phyloP scores from a whole-genome alignment of 2,113 vertebrate species.

The Lophotis ruficrista region DNA sequence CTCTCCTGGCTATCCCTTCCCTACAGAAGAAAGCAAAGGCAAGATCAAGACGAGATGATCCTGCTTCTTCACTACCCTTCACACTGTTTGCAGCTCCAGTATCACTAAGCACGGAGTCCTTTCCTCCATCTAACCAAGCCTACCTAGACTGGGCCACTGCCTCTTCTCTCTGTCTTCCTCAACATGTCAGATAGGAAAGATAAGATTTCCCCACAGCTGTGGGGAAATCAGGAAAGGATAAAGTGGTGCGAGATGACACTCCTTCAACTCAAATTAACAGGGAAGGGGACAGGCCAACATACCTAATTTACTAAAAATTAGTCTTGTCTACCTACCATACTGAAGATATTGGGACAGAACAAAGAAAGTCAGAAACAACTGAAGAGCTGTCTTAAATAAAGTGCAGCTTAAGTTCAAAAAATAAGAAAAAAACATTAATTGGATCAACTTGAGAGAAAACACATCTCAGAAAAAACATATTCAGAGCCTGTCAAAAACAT shows the following conservation, averaged over 20 bases:
- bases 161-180: background rate
- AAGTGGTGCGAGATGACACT: accelerated
- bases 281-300: background rate
- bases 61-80: background rate
- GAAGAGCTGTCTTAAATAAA: background rate
- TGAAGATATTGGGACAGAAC: background rate
- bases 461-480: background rate
- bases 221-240: accelerated
- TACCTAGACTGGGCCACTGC: background rate
- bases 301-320: background rate
- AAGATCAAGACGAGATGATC: background rate
- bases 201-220: background rate
- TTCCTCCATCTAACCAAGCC: background rate
- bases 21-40: background rate
- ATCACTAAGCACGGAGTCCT: background rate
- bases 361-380: background rate
- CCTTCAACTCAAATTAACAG: background rate
- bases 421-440: background rate
- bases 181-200: background rate
- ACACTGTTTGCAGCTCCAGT: background rate
- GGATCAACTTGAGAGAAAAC: background rate
- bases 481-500: background rate
- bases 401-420: background rate
- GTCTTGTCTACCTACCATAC: background rate
- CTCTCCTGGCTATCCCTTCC: background rate